These are phyloP conservation scores for Ploceus nigricollis DNA, from an alignment of 2,113 vertebrate species.

Conservation along the genomic window DNA sequence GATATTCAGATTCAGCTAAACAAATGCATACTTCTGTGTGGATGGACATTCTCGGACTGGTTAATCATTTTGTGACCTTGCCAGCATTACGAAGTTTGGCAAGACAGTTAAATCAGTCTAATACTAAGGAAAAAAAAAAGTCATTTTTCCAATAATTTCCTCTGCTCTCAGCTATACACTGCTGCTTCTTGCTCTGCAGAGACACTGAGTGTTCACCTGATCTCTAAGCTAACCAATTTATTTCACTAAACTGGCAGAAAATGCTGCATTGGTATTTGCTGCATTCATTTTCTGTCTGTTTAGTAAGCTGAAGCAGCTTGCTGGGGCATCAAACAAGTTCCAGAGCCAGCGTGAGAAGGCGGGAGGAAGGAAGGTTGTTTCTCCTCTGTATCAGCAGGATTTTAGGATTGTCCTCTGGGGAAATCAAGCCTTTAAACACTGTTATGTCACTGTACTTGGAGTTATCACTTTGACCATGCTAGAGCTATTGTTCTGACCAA, in stretches of 20 bases:
- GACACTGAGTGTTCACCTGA: not conserved
- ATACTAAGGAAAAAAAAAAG: not conserved
- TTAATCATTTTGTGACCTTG: not conserved
- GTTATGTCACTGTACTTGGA: not conserved
- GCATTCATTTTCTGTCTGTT: not conserved
- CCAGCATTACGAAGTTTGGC: not conserved
- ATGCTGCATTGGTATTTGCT: not conserved
- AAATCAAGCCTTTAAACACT: not conserved
- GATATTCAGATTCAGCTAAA: not conserved
- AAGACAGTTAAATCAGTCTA: not conserved
- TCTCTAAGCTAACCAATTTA: not conserved
- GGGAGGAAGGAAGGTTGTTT: not conserved
- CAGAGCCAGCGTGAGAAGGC: not conserved
- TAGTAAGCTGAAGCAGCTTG: not conserved
- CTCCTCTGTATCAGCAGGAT: not conserved
- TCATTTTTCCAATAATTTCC: not conserved
- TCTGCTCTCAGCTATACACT: not conserved
- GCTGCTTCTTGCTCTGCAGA: not conserved
- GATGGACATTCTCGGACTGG: not conserved
- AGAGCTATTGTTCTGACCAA: not conserved
- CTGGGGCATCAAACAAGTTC: not conserved
- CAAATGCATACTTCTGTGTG: not conserved
- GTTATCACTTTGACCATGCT: not conserved
- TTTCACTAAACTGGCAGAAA: conserved; percentile 11
- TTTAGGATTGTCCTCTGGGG: not conserved